These are phyloP conservation scores for Pangasius macronema DNA, from an alignment of 2,797 vertebrate genomes.

Conservation along the genomic window DNA sequence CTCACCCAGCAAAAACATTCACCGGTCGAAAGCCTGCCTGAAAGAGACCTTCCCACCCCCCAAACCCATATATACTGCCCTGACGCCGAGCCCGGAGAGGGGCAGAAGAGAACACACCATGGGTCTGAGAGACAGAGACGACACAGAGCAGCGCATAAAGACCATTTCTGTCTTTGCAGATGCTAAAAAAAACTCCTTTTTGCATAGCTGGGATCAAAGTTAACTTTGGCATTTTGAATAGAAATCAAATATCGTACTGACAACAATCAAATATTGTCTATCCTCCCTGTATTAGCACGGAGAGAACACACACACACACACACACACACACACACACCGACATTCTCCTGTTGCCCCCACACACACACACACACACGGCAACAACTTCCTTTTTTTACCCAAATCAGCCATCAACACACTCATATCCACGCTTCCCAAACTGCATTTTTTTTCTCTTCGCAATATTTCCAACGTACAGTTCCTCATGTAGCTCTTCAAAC, in stretches of 20 bases:
- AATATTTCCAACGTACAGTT: not conserved
- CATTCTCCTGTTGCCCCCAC: not conserved
- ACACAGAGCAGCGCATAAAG: not conserved
- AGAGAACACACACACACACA: constrained; percentile 11
- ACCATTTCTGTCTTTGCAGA: constrained; percentile 8
- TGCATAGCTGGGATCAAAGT: constrained; percentile 55
- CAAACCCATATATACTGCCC: constrained; percentile 41
- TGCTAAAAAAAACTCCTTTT: constrained; percentile 36
- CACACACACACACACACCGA: not conserved
- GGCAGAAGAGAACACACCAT: constrained; percentile 40
- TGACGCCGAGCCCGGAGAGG: constrained; percentile 35
- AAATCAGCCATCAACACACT: not conserved
- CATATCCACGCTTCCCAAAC: not conserved
- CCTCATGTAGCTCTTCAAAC: not conserved
- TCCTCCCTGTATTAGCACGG: not conserved
- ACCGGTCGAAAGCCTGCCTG: constrained; percentile 64
- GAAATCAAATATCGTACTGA: constrained; percentile 37
- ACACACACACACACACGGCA: constrained; percentile 1
- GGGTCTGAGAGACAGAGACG: constrained; percentile 26
- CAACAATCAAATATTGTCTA: not conserved
- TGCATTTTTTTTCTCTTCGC: not conserved
- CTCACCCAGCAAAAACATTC: constrained; percentile 65
- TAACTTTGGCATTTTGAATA: constrained; percentile 54
- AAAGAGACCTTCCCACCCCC: constrained; percentile 46
- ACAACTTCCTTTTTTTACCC: not conserved